Base-by-base conservation (phyloP, 2,113 vertebrate genomes). In the Aythya baeri region DNA sequence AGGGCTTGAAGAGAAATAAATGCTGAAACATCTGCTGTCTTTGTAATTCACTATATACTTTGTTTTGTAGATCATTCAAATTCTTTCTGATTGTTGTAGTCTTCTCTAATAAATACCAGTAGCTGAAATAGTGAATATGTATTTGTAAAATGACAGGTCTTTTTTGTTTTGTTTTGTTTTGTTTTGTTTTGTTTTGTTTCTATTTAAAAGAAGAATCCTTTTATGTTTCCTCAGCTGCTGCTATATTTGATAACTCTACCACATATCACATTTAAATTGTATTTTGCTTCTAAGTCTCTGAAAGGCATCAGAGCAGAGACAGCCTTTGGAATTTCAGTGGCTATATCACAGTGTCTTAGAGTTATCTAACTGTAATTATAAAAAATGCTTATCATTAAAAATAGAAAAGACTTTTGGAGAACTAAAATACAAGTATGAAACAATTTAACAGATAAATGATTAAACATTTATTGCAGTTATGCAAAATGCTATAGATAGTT, bases 1-100 rank as follows among this genome's bases (percentile, higher is more conserved):
- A 54, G 27, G 3, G 4, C 67, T 95, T 79, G 88, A 91, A 89
- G 61, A 63, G 27, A 94, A 96, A 94, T 80, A 96, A 82, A 94
- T 78, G n/a, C 61, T 92, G 67, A 87, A 92, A 87, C 92, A 96
- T 95, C 91, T 96, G 95, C 81, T 96, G 49, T 68, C 91, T 94
- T 89, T 96, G 83, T 86, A 83, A 87, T 91, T 91, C 94, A 86
- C 82, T 44, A 87, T 77, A 83, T 65, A 76, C 49, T 95, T 93
- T 91, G 82, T 94, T 94, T 93, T 93, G 65, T 84, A 86, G 61
- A 96, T 88, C 59, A 83, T 80, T 87, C 92, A 94, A 55, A 91
- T 87, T 93, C 68, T 94, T 96, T 89, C 72, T 92, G 76, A 91
- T 94, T 86, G 91, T 96, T 92, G 91, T 82, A 78, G 49, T 89